phyloP scores from a whole-genome alignment of 1,140 invertebrate species.

The Aphis gossypii region DNA sequence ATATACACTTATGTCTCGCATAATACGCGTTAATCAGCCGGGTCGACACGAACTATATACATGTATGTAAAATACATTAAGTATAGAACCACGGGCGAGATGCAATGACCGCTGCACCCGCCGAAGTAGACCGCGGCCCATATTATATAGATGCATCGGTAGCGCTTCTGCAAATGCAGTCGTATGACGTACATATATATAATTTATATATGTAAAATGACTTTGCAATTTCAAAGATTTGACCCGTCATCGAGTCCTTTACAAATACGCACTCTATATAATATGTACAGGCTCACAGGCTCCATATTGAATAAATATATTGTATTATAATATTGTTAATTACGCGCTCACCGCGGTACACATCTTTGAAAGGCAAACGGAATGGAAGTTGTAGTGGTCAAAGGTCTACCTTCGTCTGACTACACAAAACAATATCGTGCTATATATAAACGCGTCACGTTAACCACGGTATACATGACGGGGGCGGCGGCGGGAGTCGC shows the following conservation, averaged over 20 bases:
- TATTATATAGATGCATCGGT: not conserved
- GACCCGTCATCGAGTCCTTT: not conserved
- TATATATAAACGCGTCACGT: not conserved
- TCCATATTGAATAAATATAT: not conserved
- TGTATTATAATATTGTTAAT: conserved; percentile 23
- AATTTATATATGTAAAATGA: not conserved
- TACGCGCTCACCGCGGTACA: not conserved
- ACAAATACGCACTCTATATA: not conserved
- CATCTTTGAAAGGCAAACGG: not conserved
- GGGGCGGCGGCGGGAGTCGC: not conserved
- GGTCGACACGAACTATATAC: not conserved
- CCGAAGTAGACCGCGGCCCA: not conserved
- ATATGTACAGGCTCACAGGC: not conserved
- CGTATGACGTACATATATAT: not conserved
- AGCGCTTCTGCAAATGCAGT: not conserved
- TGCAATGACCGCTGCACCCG: not conserved
- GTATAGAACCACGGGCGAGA: not conserved
- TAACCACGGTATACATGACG: not conserved
- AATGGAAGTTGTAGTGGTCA: conserved; percentile 1
- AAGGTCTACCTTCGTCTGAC: not conserved
- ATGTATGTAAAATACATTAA: not conserved
- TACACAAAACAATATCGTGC: not conserved
- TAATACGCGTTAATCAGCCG: not conserved
- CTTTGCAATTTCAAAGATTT: not conserved
- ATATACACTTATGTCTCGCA: not conserved